Evolutionary conservation across 2,113 vertebrate species (phyloP), one percentile per base, ranked within the genome.

Genomic region (Lagopus muta): DNA sequence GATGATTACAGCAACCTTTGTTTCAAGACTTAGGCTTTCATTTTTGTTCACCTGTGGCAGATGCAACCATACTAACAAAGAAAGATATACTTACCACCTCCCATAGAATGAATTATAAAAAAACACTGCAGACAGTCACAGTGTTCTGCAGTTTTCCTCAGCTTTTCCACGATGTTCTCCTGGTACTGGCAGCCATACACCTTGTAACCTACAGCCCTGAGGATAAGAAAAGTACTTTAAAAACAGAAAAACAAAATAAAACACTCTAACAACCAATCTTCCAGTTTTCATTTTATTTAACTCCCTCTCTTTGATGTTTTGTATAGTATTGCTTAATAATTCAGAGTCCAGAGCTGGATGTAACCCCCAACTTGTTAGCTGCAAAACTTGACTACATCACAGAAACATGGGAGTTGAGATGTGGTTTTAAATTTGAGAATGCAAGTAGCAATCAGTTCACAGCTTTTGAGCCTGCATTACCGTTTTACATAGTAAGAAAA

Each of bases 61-160:
- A 13, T 77, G 48, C 20, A 77, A 17, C 32, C 8, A 91, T 21
- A 36, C 2, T 82, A 84, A 43, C 6, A 7, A 85, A 6, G 52
- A 74, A 58, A 30, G 86, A 43, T 45, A 74, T 60, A 71, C 97
- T 98, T 97, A 99, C 99, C 99, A 97, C 99, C 99, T 97, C 99
- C 99, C 99, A 99, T 99, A 34, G 99, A 99, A 96, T 99, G 99
- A 92, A 99, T 98, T 73, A 99, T 92, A 90, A 99, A 99, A 93
- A 99, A 99, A 86, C 98, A 99, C 95, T 99, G 99, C 21, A 99
- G 98, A 93, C 99, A 99, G 94, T 99, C 99, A 86, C 99, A 99
- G 30, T 98, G 98, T 61, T 99, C 99, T 48, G 99, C 99, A 0
- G 98, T 97, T 91, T 97, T 99, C 84, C 99, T 98, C 60, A 99